Base-by-base conservation (phyloP, 1,140 invertebrate genomes). In the Periplaneta americana region DNA sequence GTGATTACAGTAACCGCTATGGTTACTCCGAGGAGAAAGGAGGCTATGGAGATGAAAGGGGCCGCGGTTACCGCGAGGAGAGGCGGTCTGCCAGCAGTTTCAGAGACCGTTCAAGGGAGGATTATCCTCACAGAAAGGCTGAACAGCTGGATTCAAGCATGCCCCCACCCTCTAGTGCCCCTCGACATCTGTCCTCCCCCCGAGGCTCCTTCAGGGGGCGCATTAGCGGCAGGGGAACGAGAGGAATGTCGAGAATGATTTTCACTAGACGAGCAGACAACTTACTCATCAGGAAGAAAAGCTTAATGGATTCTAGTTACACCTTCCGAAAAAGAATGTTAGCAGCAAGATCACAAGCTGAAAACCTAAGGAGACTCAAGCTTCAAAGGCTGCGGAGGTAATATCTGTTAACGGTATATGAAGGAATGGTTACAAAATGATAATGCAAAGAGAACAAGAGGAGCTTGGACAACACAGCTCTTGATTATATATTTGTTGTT, bases 331-430 rank as follows among this genome's bases (percentile, higher is more conserved):
- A 83, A 76, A 77, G 82, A 83, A 83, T 83, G 22, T 36, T 83
- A 33, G 74, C 83, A 22, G 74, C 80, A 28, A 81, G 81, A 80
- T 31, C 48, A 34, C 83, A 83, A 78, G 81, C 57, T 80, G 82
- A 83, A 10, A 79, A 74, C 80, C 79, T 83, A 79, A 83, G 79
- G 81, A 82, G 79, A 33, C 78, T 83, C 37, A 83, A 79, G 81
- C 75, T 80, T 36, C 83, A 83, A 35, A 83, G 80, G 75, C 37
- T 83, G 48, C 78, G 83, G 83, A 83, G 83, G 83, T 83, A 83
- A 83, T 81, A 78, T 77, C 36, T 82, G 48, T 66, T 74, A 76
- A 76, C 22, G 34, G 34, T 31, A 66, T n/a, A 22, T 77, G 75
- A 33, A 10, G 17, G 75, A 77, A 77, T 22, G 22, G 33, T 77